A percentile compares a stretch with the other conserved stretches of the same genome.
These are phyloP conservation scores for Opisthocomus hoazin DNA, from an alignment of 2,113 vertebrate genomes.

Conservation along the genomic window DNA sequence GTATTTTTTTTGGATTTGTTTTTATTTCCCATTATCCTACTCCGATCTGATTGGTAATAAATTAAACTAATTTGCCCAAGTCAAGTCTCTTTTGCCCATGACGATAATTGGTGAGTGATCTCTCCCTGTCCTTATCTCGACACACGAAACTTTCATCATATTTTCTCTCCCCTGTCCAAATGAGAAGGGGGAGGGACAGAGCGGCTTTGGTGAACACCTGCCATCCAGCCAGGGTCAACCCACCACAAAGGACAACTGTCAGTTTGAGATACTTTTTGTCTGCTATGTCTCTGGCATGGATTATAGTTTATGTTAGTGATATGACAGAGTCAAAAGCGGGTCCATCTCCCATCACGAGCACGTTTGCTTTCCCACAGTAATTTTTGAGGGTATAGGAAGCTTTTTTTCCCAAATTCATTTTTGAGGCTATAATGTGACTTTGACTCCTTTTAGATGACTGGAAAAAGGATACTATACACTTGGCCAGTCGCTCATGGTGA, in stretches of 20 bases:
- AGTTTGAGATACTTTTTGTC: background rate
- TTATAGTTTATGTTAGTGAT: background rate
- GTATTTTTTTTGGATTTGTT: no score
- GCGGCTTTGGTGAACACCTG: no score
- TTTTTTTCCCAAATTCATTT: background rate
- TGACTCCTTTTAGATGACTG: background rate
- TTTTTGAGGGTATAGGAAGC: background rate
- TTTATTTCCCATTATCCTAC: no score
- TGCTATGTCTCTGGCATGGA: background rate
- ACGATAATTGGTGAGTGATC: no score
- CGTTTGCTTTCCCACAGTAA: background rate
- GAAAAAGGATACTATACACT: background rate
- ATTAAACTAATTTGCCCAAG: no score
- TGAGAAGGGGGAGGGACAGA: no score
- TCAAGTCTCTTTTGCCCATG: no score
- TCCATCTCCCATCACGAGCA: background rate
- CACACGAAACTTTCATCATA: no score
- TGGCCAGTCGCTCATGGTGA: background rate
- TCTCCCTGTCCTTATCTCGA: no score
- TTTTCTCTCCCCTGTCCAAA: no score
- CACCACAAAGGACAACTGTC: background rate
- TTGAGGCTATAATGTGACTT: background rate
- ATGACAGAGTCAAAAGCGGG: background rate
- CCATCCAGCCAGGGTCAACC: no score
- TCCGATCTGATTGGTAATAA: no score